Percentiles rank a stretch among this genome's conserved stretches.
Conservation (phyloP, 2,888 invertebrate species). For the Hirtodrosophila alboralis region DNA sequence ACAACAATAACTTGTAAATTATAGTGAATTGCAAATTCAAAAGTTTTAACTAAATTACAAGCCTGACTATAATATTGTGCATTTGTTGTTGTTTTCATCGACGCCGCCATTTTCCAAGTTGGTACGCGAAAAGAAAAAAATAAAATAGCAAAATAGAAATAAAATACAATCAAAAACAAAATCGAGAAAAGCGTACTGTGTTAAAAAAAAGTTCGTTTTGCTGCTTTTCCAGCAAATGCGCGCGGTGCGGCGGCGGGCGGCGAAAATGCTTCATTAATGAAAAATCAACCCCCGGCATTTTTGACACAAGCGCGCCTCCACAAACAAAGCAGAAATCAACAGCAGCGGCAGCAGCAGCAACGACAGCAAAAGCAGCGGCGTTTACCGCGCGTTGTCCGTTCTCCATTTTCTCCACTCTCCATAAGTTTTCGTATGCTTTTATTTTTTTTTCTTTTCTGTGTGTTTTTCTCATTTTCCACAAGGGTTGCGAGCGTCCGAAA, state of each 20-base stretch:
- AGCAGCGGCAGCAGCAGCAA: no score
- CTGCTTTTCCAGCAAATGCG: slow-evolving; percentile 27
- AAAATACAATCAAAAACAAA: slow-evolving; percentile 17
- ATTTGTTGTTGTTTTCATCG: slow-evolving; percentile 32
- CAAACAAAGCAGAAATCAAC: slow-evolving; percentile 71
- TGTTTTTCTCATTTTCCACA: slow-evolving; percentile 48
- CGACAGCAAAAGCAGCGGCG: no score
- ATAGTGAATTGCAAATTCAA: slow-evolving; percentile 36
- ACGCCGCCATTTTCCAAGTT: slow-evolving; percentile 64
- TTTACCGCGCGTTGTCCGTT: slow-evolving; percentile 25
- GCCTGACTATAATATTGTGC: slow-evolving; percentile 2
- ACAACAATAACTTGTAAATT: slow-evolving; percentile 14
- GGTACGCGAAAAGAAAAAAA: slow-evolving; percentile 38
- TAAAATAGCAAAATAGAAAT: slow-evolving; percentile 14
- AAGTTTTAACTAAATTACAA: slow-evolving; percentile 33
- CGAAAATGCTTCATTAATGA: slow-evolving; percentile 59
- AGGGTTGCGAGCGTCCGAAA: slow-evolving; percentile 53
- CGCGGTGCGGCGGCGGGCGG: slow-evolving; percentile 15
- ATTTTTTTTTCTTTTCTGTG: no score
- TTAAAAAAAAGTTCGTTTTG: slow-evolving; percentile 54
- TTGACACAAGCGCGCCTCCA: slow-evolving; percentile 51
- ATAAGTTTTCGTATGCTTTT: slow-evolving; percentile 23
- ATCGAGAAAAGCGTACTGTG: slow-evolving; percentile 41
- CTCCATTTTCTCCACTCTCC: slow-evolving; percentile 24
- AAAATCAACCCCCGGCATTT: slow-evolving; percentile 70